Percentiles rank a stretch among this genome's conserved stretches.
These are phyloP conservation scores for Eleginops maclovinus DNA, from an alignment of 2,113 vertebrate species.

Conservation along the genomic window DNA sequence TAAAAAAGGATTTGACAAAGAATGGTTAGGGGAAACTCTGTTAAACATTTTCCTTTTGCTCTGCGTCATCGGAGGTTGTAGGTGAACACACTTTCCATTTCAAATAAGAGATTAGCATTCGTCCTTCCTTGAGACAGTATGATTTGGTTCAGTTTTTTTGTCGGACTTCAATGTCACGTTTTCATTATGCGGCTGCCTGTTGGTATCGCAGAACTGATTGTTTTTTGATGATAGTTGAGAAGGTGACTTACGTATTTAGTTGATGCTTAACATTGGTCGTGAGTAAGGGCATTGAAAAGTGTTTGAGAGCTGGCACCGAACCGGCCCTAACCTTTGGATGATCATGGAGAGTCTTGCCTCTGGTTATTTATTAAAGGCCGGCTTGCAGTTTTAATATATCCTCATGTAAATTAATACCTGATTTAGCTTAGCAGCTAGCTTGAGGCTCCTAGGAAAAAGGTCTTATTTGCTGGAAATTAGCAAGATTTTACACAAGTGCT, in stretches of 20 bases:
- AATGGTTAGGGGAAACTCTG: conserved; percentile 9
- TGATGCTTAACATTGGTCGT: conserved; percentile 44
- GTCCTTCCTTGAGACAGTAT: conserved; percentile 50
- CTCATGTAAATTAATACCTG: background rate
- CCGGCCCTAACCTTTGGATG: conserved; percentile 26
- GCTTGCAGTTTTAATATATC: conserved; percentile 5
- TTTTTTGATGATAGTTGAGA: conserved; percentile 71
- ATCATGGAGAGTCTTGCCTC: conserved; percentile 24
- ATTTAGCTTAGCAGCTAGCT: conserved; percentile 15
- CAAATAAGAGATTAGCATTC: conserved; percentile 67
- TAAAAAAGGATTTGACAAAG: conserved; percentile 23
- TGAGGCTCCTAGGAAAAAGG: conserved; percentile 11
- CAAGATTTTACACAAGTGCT: background rate
- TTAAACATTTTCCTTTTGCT: conserved; percentile 48
- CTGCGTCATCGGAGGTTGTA: background rate
- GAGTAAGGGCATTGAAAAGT: conserved; percentile 44
- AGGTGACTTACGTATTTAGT: conserved; percentile 71
- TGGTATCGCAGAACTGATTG: conserved; percentile 71
- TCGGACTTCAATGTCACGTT: conserved; percentile 65
- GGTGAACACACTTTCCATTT: conserved; percentile 61
- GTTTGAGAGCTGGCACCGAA: background rate
- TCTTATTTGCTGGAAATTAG: conserved; percentile 1
- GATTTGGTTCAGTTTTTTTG: conserved; percentile 50
- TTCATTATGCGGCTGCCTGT: conserved; percentile 61
- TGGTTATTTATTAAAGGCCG: conserved; percentile 8